Evolutionary conservation across 2,113 vertebrate species (phyloP).

Genomic region (Cyanocitta stelleri): DNA sequence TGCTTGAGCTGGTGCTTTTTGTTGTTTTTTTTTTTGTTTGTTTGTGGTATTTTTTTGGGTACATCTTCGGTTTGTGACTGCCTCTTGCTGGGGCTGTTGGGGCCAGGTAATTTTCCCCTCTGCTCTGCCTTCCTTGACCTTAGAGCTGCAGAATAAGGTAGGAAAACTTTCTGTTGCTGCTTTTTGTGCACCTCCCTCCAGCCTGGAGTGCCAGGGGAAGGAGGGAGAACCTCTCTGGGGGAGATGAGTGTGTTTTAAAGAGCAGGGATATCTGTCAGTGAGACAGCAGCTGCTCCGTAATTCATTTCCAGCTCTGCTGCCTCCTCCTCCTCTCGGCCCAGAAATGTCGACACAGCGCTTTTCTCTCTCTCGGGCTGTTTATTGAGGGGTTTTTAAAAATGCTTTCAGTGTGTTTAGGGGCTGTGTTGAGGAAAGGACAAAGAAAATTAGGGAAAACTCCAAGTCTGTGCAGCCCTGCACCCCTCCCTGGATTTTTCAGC

Average conservation of each 20-base stretch:
- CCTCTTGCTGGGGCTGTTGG: fast-evolving
- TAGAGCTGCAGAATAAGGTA: fast-evolving
- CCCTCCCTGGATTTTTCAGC: fast-evolving
- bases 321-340: background rate
- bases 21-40: background rate
- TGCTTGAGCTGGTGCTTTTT: fast-evolving
- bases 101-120: fast-evolving
- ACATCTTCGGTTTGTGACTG: fast-evolving
- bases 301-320: background rate
- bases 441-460: background rate
- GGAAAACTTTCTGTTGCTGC: background rate
- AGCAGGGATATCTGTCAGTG: background rate
- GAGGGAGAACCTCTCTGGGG: background rate
- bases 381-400: background rate
- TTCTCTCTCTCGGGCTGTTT: background rate
- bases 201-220: background rate
- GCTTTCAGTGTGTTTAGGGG: background rate
- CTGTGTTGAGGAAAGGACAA: background rate
- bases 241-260: background rate
- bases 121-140: fast-evolving
- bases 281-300: background rate
- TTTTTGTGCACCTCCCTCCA: fast-evolving
- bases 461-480: background rate
- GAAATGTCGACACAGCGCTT: background rate
- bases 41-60: background rate